Base-by-base conservation (phyloP, 1,140 invertebrate genomes). In the Trachymyrmex cornetzi region DNA sequence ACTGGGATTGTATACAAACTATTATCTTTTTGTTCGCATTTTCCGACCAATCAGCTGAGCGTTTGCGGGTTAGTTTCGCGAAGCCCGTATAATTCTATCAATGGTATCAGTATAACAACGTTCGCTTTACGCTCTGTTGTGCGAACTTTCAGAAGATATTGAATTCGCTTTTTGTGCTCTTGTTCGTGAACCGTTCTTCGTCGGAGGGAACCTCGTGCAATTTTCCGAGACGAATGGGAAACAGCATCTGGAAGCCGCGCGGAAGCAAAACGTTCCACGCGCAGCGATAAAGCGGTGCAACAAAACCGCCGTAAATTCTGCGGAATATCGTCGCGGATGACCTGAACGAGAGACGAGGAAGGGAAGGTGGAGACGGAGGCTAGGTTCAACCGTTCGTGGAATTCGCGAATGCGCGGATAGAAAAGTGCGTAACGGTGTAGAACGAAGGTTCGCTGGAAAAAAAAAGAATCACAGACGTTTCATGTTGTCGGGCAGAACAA, bases 401-500 rank as follows among this genome's bases (percentile, higher is more conserved):
- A 86, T 79, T 77, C 64, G 44, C 57, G 34, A 77, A 38, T 53
- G 63, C 30, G 48, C 27, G 66, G 48, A 50, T 53, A 84, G 55
- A 55, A 74, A 63, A 57, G 87, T 44, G 72, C 57, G 61, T 86
- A 77, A 74, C 82, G 77, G 66, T 84, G 69, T 30, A 75, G 11
- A 19, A 38, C 24, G 77, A 85, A 77, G 53, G 34, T 81, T 81
- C 57, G 27, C 57, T 19, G 19, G 44, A 44, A 69, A 30, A 19
- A 16, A 34, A 30, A 16, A 80, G 77, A 77, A 71, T 89, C 55
- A 7, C 50, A 67, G 74, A 53, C 59, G 72, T 50, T 64, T 74
- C 16, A 3, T 86, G 88, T 82, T 87, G 86, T 22, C 75, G 53
- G 22, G 77, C 57, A 59, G 53, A 87, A 79, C 72, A 80, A 80